Conservation (phyloP, 2,113 vertebrate species). For the Elephas maximus region DNA sequence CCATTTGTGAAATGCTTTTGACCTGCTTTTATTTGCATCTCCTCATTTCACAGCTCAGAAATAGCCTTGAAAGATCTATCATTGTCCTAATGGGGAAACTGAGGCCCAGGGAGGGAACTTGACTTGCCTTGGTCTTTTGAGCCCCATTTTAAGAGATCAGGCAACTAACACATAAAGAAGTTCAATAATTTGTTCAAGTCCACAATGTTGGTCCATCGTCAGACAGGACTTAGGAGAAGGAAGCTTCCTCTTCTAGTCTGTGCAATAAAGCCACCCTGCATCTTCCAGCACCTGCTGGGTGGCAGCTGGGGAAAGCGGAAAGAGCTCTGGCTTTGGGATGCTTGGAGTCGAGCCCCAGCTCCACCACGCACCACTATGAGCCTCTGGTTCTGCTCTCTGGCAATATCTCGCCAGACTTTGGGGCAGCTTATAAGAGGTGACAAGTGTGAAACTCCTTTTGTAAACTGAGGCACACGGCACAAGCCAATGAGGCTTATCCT, state of each 20-base stretch:
- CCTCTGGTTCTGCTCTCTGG: not conserved
- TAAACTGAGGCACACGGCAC: not conserved
- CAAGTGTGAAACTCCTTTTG: not conserved
- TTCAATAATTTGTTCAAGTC: not conserved
- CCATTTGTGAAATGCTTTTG: not conserved
- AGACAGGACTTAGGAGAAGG: not conserved
- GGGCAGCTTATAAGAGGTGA: not conserved
- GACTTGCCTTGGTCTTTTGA: not conserved
- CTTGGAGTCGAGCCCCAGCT: not conserved
- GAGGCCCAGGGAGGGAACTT: not conserved
- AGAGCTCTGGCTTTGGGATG: not conserved
- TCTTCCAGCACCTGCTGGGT: not conserved
- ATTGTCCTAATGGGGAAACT: not conserved
- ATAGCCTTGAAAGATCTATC: not conserved
- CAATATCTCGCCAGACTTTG: not conserved
- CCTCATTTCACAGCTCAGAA: not conserved
- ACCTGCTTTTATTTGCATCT: not conserved
- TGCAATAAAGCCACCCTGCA: not conserved
- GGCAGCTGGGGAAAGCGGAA: not conserved
- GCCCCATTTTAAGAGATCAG: not conserved
- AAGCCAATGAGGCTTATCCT: not conserved
- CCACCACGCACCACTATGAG: not conserved
- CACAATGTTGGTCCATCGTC: not conserved
- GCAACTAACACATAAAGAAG: not conserved
- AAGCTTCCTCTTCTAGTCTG: no score